phyloP scores from a whole-genome alignment of 2,113 vertebrate species.

The Labeo rohita region DNA sequence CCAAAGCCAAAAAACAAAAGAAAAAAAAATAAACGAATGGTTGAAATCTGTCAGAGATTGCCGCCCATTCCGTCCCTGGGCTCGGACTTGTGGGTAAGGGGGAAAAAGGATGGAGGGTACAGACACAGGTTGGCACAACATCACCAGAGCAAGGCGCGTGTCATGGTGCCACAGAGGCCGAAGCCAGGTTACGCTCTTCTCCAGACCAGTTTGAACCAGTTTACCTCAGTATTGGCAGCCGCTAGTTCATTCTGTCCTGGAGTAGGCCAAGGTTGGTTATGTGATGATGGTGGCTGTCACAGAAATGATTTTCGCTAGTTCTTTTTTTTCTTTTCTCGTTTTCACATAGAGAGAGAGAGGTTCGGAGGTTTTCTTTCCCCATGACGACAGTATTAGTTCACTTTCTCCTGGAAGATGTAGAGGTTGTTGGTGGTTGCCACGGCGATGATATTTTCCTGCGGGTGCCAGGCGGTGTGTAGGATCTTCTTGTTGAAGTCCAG shows the following conservation, averaged over 20 bases:
- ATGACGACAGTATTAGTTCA: conserved; percentile 80
- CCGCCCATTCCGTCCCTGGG: conserved; percentile 55
- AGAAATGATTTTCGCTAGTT: conserved; percentile 55
- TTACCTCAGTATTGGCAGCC: conserved; percentile 35
- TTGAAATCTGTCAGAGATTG: conserved; percentile 65
- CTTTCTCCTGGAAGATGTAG: conserved; percentile 99
- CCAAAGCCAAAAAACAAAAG: conserved; percentile 32
- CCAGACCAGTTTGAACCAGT: conserved; percentile 47
- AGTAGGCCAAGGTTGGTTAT: conserved; percentile 45
- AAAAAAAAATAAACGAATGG: conserved; percentile 27
- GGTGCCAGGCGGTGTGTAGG: conserved; percentile 98
- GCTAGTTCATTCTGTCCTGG: conserved; percentile 36
- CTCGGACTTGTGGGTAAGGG: conserved; percentile 46
- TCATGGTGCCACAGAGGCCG: conserved; percentile 64
- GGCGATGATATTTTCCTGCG: conserved; percentile 97
- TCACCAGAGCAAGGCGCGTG: conserved; percentile 70
- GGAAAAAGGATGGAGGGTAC: conserved; percentile 51
- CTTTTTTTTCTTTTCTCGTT: conserved; percentile 31
- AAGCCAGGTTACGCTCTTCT: conserved; percentile 53
- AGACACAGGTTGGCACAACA: conserved; percentile 74
- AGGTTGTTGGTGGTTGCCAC: conserved; percentile 99
- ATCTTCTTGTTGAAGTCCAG: conserved; percentile 99
- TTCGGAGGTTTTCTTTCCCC: conserved; percentile 42
- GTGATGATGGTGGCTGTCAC: conserved; percentile 50
- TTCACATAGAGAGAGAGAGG: conserved; percentile 39